These are phyloP conservation scores for Morpho helenor DNA, from an alignment of 2,888 invertebrate genomes.

Conservation along the genomic window DNA sequence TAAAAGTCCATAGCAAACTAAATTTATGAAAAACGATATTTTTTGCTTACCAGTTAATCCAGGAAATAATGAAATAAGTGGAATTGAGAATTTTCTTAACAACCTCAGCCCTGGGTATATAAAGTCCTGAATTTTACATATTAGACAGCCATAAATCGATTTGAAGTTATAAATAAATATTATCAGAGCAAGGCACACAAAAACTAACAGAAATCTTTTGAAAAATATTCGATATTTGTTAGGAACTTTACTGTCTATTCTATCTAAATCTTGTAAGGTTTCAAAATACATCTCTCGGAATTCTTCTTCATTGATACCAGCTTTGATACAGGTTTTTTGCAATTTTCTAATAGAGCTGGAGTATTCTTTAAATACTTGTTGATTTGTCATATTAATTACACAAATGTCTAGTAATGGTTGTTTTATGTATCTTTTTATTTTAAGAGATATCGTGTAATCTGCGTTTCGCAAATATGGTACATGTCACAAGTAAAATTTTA, in stretches of 20 bases:
- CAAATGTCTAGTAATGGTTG: too few relatives aligned
- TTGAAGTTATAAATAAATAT: constrained; percentile 75
- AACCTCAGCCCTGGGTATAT: constrained; percentile 90
- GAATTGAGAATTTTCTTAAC: constrained; percentile 85
- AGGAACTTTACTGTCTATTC: constrained; percentile 12
- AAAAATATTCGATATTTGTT: constrained; percentile 3
- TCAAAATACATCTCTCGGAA: constrained; percentile 79
- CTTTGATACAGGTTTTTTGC: constrained; percentile 75
- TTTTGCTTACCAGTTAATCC: constrained; percentile 81
- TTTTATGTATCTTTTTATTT: too few relatives aligned
- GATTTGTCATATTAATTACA: constrained; percentile 34
- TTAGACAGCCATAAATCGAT: constrained; percentile 81
- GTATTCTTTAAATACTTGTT: constrained; percentile 53
- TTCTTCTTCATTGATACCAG: constrained; percentile 81
- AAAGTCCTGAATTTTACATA: constrained; percentile 87
- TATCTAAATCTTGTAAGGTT: constrained; percentile 59
- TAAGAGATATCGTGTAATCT: too few relatives aligned
- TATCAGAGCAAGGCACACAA: constrained; percentile 8
- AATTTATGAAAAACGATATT: background rate
- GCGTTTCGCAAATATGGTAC: too few relatives aligned
- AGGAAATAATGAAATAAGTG: constrained; percentile 87
- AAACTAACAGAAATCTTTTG: constrained; percentile 11
- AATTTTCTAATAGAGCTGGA: constrained; percentile 76
- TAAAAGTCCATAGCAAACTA: background rate
- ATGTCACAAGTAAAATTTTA: too few relatives aligned